Evolutionary conservation across 2,113 vertebrate species (phyloP), one percentile per base, ranked within the genome.

Genomic region (Panurus biarmicus): DNA sequence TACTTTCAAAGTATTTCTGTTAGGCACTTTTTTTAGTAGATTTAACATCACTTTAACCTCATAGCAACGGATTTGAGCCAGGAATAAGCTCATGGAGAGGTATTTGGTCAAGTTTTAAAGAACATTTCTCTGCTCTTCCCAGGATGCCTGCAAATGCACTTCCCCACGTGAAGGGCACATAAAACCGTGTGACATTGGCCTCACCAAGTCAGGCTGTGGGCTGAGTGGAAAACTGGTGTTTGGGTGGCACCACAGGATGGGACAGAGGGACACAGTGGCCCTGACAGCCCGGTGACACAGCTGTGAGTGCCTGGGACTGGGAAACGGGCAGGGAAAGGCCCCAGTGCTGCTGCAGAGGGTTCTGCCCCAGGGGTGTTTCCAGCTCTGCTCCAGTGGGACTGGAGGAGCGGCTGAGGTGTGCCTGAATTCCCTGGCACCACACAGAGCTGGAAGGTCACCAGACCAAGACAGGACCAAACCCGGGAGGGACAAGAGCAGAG

Each of bases 1-100:
- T 61, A 96, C 70, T 94, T 97, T 38, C 66, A 66, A 97, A 92
- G 38, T 96, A 88, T 95, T 94, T 94, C 91, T 93, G 95, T 90
- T 94, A 91, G 77, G 85, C 78, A 18, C 42, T 92, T 91, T 85
- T 85, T 82, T 89, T 74, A 87, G 64, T 58, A 91, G 86, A 56
- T 86, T 94, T 93, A 91, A 84, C 75, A 95, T 78, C 69, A 60
- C 38, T 94, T 94, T 76, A 91, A 86, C 72, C 57, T 87, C 70
- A 48, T 33, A 73, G 89, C 33, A 85, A 95, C 31, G 22, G 45
- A 83, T 71, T 48, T 16, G 86, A 89, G 21, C 25, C 58, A 80
- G 91, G 89, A 84, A 84, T 86, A 94, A 92, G 6, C 86, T 51
- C 21, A 81, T 75, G 71, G 89, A 96, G 94, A 93, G 36, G 24